Base-by-base conservation (phyloP, 2,888 invertebrate species). In the Itoplectis maculator region DNA sequence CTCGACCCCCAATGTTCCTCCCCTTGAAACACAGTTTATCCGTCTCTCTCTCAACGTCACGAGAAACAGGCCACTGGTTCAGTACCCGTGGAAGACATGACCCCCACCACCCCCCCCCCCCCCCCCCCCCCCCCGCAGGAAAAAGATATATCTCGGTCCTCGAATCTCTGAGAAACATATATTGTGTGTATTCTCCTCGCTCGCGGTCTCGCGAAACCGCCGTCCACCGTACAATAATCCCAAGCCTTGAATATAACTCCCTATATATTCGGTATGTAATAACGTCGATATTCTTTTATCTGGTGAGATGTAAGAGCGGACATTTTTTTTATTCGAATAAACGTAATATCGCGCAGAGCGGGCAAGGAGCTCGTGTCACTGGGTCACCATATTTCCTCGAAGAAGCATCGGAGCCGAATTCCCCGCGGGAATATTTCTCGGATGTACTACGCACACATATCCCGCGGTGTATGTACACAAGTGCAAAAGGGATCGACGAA, bases 331-430 rank as follows among this genome's bases (percentile, higher is more conserved):
- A n/a, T n/a, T n/a, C n/a, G 13, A 54, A 72, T 69, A 72, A 59
- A 72, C 51, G 77, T 63, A 81, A 81, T 74, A 74, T 73, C 65
- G 81, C 54, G 74, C 63, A 47, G 73, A 69, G 37, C 4, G 23
- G 15, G n/a, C 51, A 15, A 54, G 45, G 59, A 20, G 15, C 73
- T 59, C 68, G 77, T 81, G 81, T 81, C 81, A 81, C 78, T 81
- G 78, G 79, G 82, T 79, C 79, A 79, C 82, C 75, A 79, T 76
- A 82, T 82, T 79, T 82, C 72, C 75, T 68, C 61, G 63, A 47
- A 54, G 75, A 72, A 76, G 37, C 37, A 61, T 61, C 59, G n/a
- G 63, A 79, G n/a, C 3, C 29, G 63, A 79, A 68, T 47, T 49
- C 72, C 65, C 51, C 51, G 23, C 68, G 15, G 7, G 13, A 15